Conservation (phyloP, 2,888 invertebrate genomes). For the Athetis lepigone region DNA sequence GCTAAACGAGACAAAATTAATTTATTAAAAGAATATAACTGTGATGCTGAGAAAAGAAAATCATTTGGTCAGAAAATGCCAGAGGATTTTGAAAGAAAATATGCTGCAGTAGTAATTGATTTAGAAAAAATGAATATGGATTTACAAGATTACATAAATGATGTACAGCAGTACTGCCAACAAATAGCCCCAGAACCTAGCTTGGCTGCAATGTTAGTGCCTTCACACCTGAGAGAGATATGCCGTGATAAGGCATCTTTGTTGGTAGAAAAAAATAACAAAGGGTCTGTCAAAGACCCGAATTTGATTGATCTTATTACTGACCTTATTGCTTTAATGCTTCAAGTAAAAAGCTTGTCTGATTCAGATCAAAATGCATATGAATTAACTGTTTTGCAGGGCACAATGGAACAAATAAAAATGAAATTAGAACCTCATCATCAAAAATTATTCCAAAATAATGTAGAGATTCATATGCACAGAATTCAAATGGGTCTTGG, state of each 20-base stretch:
- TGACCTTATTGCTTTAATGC: constrained; percentile 96
- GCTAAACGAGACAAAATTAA: constrained; percentile 95
- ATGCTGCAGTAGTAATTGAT: constrained; percentile 96
- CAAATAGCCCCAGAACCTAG: constrained; percentile 97
- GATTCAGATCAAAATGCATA: constrained; percentile 97
- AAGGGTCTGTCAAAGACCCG: constrained; percentile 91
- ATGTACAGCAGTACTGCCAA: constrained; percentile 95
- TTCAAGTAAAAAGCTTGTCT: constrained; percentile 95
- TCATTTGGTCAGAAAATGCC: constrained; percentile 95
- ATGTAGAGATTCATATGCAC: constrained; percentile 97
- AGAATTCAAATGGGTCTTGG: constrained; percentile 95
- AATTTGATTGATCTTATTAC: constrained; percentile 95
- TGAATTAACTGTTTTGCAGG: constrained; percentile 97
- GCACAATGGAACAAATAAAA: constrained; percentile 97
- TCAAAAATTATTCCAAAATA: constrained; percentile 95
- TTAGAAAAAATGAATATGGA: constrained; percentile 97
- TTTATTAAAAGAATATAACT: constrained; percentile 95
- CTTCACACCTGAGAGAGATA: constrained; percentile 96
- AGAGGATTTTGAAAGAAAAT: constrained; percentile 97
- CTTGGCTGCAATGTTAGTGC: constrained; percentile 96
- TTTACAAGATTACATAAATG: constrained; percentile 95
- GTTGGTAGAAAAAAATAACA: constrained; percentile 94
- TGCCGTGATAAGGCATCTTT: constrained; percentile 96
- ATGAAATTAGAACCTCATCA: constrained; percentile 94
- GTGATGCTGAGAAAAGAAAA: constrained; percentile 96